phyloP scores from a whole-genome alignment of 2,888 invertebrate species.

The Halictus ligatus region DNA sequence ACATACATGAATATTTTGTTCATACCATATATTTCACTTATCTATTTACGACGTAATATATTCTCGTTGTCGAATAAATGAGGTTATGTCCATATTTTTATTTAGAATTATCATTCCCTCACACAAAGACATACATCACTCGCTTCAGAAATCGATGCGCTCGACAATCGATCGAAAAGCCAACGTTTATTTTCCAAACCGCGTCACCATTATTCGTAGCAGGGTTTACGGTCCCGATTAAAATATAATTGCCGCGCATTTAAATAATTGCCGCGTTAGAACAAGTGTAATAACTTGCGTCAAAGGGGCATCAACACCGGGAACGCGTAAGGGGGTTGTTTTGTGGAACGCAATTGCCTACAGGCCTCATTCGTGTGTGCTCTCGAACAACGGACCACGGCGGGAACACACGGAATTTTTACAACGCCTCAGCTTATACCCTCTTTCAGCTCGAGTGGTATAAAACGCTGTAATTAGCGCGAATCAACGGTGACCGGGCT shows the following conservation, averaged over 20 bases:
- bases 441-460: constrained; percentile 63
- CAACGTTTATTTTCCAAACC: neutral
- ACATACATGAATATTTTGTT: too few relatives aligned
- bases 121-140: neutral
- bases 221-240: neutral
- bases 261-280: constrained; percentile 42
- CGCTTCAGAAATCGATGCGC: too few relatives aligned
- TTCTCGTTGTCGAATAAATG: too few relatives aligned
- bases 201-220: neutral
- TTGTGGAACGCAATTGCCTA: constrained; percentile 54
- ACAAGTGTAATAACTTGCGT: constrained; percentile 20
- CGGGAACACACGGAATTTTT: constrained; percentile 53
- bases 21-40: too few relatives aligned
- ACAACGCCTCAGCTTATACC: constrained; percentile 61
- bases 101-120: too few relatives aligned
- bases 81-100: too few relatives aligned
- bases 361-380: constrained; percentile 49
- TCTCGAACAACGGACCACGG: constrained; percentile 48
- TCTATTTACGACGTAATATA: too few relatives aligned
- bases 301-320: constrained; percentile 45
- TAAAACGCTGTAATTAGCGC: constrained; percentile 73
- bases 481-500: constrained; percentile 68
- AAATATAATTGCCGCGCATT: constrained; percentile 29
- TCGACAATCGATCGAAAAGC: neutral
- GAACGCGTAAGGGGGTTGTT: constrained; percentile 44